Base-by-base conservation (phyloP, 2,888 invertebrate genomes). In the Stenichneumon culpator region DNA sequence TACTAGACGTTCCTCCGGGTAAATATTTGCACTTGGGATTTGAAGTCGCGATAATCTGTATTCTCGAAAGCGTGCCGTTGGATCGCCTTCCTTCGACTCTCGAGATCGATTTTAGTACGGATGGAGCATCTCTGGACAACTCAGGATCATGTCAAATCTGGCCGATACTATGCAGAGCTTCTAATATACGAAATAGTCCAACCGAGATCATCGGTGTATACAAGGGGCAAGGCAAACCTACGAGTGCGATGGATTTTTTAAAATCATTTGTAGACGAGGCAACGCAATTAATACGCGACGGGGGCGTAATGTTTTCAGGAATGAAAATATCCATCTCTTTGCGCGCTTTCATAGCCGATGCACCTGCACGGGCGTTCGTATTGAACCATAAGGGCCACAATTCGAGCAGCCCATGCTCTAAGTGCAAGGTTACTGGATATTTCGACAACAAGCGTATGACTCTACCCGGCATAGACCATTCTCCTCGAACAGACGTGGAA, bases 131-230 rank as follows among this genome's bases (percentile, higher is more conserved):
- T 39, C 67, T 77, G 36, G 75, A 52, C 22, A 73, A 74, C 25
- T 54, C 67, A 65, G 72, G 73, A 36, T 60, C 63, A 19, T 39
- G 32, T 39, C 83, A 86, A 67, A 78, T 88, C 82, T 89, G 87
- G 87, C 86, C 87, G 19, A 88, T 88, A 75, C 83, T 87, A 19
- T 79, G 68, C 32, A 68, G 73, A 28, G 57, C 84, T 77, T 69
- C 70, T 2, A 75, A 82, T 28, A 60, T 80, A 60, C 39, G 60
- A 25, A 16, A 65, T 47, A 68, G 77, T 36, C 44, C 47, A 16
- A 69, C 82, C n/a, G 63, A 85, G 9, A 50, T 87, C 16, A 79
- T 87, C 73, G 89, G 89, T 50, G 69, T 89, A 32, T 89, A 88
- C 69, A 60, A 79, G 32, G 87, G 87, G 22, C 60, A 78, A 9